Evolutionary conservation across 2,113 vertebrate genomes (phyloP).

Genomic region (Phaethornis superciliosus): DNA sequence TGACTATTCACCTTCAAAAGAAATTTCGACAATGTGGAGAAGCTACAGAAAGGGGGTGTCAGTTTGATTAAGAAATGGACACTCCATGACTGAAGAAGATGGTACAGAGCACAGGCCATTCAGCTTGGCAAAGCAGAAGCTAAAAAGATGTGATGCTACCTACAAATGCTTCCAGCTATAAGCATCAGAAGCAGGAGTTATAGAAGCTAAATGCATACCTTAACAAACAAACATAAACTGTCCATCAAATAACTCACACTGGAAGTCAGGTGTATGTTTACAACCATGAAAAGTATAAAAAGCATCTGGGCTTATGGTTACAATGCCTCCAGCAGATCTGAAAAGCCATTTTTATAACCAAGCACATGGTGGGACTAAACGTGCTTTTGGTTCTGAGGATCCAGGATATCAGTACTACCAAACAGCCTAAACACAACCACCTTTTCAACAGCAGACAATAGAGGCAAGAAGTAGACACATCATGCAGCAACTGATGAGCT

Average conservation of each 20-base stretch:
- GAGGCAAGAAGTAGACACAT: neutral
- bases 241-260: neutral
- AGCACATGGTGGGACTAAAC: neutral
- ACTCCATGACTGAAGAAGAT: neutral
- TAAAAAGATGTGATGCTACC: neutral
- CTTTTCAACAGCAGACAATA: neutral
- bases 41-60: neutral
- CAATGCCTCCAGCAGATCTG: neutral
- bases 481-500: neutral
- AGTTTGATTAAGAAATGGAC: neutral
- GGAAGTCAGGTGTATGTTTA: neutral
- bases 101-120: accelerated
- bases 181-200: neutral
- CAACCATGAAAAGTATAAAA: neutral
- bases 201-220: neutral
- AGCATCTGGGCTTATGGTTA: neutral
- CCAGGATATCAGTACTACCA: neutral
- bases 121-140: neutral
- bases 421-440: neutral
- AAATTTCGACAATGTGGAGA: neutral
- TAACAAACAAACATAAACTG: neutral
- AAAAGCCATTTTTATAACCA: neutral
- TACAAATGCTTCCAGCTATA: neutral
- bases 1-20: neutral
- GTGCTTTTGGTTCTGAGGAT: neutral